phyloP scores from a whole-genome alignment of 2,113 vertebrate species.

The Saguinus midas region DNA sequence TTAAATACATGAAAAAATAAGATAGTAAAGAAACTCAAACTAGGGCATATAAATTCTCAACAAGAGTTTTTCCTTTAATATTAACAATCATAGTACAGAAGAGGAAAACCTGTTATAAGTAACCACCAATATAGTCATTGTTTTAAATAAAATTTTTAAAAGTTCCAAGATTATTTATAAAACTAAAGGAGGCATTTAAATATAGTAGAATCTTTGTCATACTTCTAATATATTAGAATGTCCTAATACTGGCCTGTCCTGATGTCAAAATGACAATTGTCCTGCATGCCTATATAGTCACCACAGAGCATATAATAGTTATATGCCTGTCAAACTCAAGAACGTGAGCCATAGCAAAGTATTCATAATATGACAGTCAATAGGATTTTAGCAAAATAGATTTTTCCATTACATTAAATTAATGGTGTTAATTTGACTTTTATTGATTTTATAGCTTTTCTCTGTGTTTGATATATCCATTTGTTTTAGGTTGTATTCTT shows the following conservation, averaged over 20 bases:
- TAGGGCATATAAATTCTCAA: background rate
- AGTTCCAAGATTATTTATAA: background rate
- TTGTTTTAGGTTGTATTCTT: background rate
- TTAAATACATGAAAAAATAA: background rate
- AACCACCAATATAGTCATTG: background rate
- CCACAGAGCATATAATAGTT: background rate
- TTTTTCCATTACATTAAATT: background rate
- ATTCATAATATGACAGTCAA: background rate
- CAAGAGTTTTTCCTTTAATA: background rate
- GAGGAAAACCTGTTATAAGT: background rate
- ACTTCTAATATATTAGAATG: background rate
- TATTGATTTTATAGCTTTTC: constrained; percentile 1
- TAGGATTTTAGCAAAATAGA: constrained; percentile 13
- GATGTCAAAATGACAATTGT: background rate
- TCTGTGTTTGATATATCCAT: background rate
- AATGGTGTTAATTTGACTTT: background rate
- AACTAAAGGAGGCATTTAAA: background rate
- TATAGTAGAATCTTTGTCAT: background rate
- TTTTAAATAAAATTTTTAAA: background rate
- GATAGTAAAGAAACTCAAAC: background rate
- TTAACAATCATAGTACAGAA: background rate
- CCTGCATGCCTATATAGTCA: background rate
- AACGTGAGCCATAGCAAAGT: background rate
- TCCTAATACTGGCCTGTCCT: background rate
- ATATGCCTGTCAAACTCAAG: background rate